Percentiles rank a stretch among this genome's conserved stretches.
Conservation (phyloP, 2,888 invertebrate genomes). For the Ryuthela nishihirai region DNA sequence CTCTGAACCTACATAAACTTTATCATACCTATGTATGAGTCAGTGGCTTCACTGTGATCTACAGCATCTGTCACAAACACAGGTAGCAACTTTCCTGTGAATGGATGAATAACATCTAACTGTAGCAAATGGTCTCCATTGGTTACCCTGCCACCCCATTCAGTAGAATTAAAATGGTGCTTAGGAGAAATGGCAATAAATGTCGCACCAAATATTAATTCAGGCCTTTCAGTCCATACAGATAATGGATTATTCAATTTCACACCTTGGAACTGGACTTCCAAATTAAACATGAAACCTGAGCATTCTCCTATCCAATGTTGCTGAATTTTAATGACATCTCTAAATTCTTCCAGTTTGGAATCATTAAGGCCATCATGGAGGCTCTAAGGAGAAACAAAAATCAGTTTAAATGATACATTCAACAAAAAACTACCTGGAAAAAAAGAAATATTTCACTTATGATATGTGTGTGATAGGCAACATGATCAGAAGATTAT, state of each 20-base stretch:
- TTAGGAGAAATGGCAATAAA: constrained; percentile 64
- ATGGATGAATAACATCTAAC: constrained; percentile 63
- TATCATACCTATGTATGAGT: constrained; percentile 60
- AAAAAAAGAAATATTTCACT: too few species aligned
- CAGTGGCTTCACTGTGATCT: constrained; percentile 62
- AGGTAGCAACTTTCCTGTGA: constrained; percentile 54
- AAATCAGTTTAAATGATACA: neutral
- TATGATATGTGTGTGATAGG: too few species aligned
- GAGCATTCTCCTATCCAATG: constrained; percentile 87
- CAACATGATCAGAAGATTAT: too few species aligned
- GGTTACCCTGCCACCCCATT: constrained; percentile 2
- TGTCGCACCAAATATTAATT: constrained; percentile 64
- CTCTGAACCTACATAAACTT: constrained; percentile 36
- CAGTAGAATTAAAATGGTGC: constrained; percentile 49
- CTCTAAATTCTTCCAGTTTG: constrained; percentile 66
- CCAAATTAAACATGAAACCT: constrained; percentile 57
- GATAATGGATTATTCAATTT: constrained; percentile 51
- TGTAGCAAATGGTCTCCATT: constrained; percentile 47
- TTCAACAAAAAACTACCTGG: too few species aligned
- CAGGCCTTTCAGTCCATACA: constrained; percentile 72
- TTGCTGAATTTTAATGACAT: constrained; percentile 75
- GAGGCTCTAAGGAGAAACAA: constrained; percentile 45
- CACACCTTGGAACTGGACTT: constrained; percentile 16
- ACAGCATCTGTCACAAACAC: constrained; percentile 56
- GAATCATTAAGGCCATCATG: constrained; percentile 67